A percentile compares a stretch with the other conserved stretches of the same genome.
Evolutionary conservation across 2,113 vertebrate species (phyloP).

Genomic region (Etia nguti): DNA sequence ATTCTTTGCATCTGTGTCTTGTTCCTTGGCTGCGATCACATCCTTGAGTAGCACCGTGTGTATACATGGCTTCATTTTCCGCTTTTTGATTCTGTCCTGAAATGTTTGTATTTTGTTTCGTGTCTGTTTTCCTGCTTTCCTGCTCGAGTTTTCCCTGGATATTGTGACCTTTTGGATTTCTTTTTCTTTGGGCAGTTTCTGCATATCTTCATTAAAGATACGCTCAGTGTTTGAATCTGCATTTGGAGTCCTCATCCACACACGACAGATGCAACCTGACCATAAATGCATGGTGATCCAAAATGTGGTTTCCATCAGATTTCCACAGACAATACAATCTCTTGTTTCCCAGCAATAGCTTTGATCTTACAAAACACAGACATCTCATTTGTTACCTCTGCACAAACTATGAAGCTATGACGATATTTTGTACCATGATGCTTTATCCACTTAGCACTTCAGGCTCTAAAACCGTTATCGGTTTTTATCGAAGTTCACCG

Average conservation of each 20-base stretch:
- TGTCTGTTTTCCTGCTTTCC: background rate
- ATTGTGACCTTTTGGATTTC: background rate
- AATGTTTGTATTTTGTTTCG: background rate
- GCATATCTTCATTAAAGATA: background rate
- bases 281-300: too few relatives aligned
- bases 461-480: rapidly evolving
- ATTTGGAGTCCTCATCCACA: too few relatives aligned
- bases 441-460: background rate
- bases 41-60: background rate
- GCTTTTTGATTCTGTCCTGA: background rate
- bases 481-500: rapidly evolving
- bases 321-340: too few relatives aligned
- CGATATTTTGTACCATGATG: too few relatives aligned
- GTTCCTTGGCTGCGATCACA: background rate
- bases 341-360: too few relatives aligned
- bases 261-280: too few relatives aligned
- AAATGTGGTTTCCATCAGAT: too few relatives aligned
- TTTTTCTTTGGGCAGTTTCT: background rate
- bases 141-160: background rate
- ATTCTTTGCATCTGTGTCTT: background rate
- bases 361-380: too few relatives aligned
- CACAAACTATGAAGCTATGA: too few relatives aligned
- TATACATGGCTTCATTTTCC: rapidly evolving
- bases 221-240: too few relatives aligned
- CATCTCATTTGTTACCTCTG: too few relatives aligned